These are phyloP conservation scores for Smithornis capensis DNA, from an alignment of 2,113 vertebrate species.

Conservation along the genomic window DNA sequence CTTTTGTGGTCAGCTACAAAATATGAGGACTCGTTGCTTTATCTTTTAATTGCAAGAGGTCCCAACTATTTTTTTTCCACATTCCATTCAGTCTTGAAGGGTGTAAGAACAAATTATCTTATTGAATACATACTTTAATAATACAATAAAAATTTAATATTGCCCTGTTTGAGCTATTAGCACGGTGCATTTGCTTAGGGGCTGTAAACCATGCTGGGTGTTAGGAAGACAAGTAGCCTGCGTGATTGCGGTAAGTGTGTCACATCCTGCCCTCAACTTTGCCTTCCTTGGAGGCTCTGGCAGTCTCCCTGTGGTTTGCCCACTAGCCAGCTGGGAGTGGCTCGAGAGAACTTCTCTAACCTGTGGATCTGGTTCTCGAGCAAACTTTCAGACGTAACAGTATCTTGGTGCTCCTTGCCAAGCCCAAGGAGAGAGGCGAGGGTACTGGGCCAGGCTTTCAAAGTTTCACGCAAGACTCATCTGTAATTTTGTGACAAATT, in stretches of 20 bases:
- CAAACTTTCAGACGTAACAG: constrained; percentile 60
- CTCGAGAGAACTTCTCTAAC: constrained; percentile 57
- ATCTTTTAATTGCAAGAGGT: not conserved
- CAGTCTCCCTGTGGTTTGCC: constrained; percentile 48
- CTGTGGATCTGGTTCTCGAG: constrained; percentile 62
- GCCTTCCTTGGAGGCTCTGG: constrained; percentile 61
- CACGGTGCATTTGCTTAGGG: not conserved
- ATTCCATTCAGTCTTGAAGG: not conserved
- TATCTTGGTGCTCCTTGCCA: constrained; percentile 31
- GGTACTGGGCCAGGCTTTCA: constrained; percentile 12
- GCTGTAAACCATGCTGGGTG: not conserved
- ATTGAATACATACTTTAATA: not conserved
- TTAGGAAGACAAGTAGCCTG: constrained; percentile 4
- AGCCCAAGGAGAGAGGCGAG: not conserved
- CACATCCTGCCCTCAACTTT: constrained; percentile 68
- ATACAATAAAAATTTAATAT: not conserved
- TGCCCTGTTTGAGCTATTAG: not conserved
- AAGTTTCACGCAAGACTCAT: not conserved
- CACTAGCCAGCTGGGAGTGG: constrained; percentile 62
- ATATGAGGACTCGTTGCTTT: not conserved
- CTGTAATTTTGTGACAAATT: constrained; percentile 47
- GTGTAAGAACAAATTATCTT: rapidly evolving
- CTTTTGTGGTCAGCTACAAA: not conserved
- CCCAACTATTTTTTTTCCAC: not conserved
- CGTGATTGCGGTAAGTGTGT: constrained; percentile 53